Conservation (phyloP, 2,888 invertebrate genomes). For the Apotomis turbidana region DNA sequence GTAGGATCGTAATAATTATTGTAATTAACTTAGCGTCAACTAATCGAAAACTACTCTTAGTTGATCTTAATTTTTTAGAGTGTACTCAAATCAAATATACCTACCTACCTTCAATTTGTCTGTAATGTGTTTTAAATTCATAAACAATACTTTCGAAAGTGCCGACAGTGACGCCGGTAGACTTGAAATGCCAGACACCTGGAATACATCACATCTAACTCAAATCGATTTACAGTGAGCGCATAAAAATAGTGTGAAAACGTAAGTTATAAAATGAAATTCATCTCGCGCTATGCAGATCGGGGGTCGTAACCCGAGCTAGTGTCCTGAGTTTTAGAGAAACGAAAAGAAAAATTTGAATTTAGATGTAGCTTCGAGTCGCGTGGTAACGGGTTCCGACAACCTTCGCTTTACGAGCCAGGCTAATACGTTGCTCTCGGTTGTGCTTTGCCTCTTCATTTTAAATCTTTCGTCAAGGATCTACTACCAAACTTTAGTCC, state of each 20-base stretch:
- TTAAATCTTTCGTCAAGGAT: slow-evolving; percentile 21
- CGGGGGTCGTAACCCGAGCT: slow-evolving; percentile 57
- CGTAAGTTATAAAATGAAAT: slow-evolving; percentile 71
- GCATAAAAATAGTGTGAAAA: slow-evolving; percentile 61
- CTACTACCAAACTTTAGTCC: slow-evolving; percentile 6
- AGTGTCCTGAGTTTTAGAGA: slow-evolving; percentile 48
- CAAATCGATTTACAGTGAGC: slow-evolving; percentile 53
- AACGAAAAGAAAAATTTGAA: slow-evolving; percentile 76
- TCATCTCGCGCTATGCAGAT: slow-evolving; percentile 73
- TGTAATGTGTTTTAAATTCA: slow-evolving; percentile 15
- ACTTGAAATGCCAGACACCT: slow-evolving; percentile 44
- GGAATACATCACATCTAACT: slow-evolving; percentile 44
- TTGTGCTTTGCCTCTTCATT: slow-evolving; percentile 45
- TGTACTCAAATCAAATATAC: too few relatives aligned
- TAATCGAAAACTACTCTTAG: too few relatives aligned
- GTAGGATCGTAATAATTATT: too few relatives aligned
- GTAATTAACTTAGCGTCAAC: too few relatives aligned
- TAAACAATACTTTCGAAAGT: slow-evolving; percentile 5
- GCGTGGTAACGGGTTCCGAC: slow-evolving; percentile 66
- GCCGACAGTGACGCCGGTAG: neutral
- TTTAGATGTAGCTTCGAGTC: slow-evolving; percentile 74
- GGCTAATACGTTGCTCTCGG: slow-evolving; percentile 77
- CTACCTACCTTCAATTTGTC: too few relatives aligned
- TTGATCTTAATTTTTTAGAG: too few relatives aligned
- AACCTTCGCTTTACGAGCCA: slow-evolving; percentile 76